Conservation (phyloP, 1,140 invertebrate genomes). For the Neotoxoptera formosana region DNA sequence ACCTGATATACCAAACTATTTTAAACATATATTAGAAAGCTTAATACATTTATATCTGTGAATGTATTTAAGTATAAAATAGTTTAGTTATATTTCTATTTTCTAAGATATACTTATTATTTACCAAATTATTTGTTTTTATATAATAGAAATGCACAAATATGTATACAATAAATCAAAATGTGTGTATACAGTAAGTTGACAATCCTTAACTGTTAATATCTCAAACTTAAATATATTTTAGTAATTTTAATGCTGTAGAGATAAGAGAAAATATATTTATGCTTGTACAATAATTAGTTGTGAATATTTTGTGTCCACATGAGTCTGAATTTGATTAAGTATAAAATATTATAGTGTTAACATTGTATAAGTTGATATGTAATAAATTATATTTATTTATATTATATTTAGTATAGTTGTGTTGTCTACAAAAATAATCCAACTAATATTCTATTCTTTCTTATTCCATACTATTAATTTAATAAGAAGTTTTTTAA, state of each 20-base stretch:
- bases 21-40: background rate
- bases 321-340: constrained; percentile 3
- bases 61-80: background rate
- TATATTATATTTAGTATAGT: constrained; percentile 4
- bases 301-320: constrained; percentile 34
- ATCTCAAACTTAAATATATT: background rate
- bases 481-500: no score
- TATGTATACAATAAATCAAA: background rate
- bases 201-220: constrained; percentile 33
- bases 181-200: constrained; percentile 28
- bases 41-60: background rate
- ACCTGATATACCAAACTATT: background rate
- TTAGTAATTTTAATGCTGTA: background rate
- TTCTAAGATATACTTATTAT: background rate
- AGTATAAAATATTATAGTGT: constrained; percentile 10
- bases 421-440: background rate
- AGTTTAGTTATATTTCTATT: background rate
- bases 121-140: constrained; percentile 8
- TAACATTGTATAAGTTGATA: constrained; percentile 8
- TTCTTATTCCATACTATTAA: background rate
- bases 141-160: background rate
- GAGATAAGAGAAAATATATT: background rate
- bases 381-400: constrained; percentile 46
- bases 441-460: background rate
- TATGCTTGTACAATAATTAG: background rate